Evolutionary conservation across 1,140 invertebrate genomes (phyloP).

Genomic region (Zophobas atratus): DNA sequence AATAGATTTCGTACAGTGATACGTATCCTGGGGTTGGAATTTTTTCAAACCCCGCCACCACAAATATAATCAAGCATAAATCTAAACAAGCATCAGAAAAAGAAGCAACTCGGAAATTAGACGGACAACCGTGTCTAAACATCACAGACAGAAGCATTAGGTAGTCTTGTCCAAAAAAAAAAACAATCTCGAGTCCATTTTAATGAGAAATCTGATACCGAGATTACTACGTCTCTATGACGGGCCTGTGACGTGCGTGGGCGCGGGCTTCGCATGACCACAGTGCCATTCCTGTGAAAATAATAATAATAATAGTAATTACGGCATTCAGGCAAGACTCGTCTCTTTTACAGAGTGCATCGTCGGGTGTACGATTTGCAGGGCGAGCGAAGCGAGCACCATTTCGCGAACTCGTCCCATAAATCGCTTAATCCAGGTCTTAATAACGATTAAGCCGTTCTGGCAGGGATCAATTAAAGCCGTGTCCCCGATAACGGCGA

Average conservation of each 20-base stretch:
- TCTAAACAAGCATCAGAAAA: conserved; percentile 15
- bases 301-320: conserved; percentile 12
- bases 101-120: conserved; percentile 6
- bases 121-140: conserved; percentile 37
- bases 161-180: conserved; percentile 24
- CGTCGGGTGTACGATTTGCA: no score
- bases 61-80: conserved; percentile 24
- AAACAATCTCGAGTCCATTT: conserved; percentile 4
- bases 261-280: no score
- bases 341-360: no score
- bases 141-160: conserved; percentile 36
- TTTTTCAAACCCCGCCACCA: neutral
- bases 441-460: no score
- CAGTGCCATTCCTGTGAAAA: conserved; percentile 5
- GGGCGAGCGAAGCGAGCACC: no score
- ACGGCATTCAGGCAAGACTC: no score
- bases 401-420: no score
- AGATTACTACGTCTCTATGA: neutral
- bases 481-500: no score
- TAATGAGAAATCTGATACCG: conserved; percentile 17
- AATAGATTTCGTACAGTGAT: conserved; percentile 36
- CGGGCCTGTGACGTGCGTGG: neutral
- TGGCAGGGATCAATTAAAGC: no score
- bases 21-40: conserved; percentile 16
- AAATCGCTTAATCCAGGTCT: no score